Conservation (phyloP, 2,888 invertebrate species). For the Acanthosepion esculentum region DNA sequence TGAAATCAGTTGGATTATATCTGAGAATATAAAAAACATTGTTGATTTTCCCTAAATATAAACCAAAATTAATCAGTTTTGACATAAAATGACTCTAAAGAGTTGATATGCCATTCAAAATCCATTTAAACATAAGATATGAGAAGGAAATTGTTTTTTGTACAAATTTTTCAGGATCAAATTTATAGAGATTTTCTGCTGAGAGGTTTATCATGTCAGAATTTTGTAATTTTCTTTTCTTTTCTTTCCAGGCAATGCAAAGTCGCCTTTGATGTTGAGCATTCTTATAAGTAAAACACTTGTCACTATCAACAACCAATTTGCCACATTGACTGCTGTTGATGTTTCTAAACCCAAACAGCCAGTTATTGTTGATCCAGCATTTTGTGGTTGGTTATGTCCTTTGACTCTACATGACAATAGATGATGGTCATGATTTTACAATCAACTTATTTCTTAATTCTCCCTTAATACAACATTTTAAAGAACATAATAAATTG, state of each 20-base stretch:
- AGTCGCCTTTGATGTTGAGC: neutral
- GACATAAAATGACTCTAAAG: too few species aligned
- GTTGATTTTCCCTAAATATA: too few species aligned
- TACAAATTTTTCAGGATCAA: too few species aligned
- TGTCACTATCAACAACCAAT: neutral
- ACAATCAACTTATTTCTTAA: neutral
- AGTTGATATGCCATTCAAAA: too few species aligned
- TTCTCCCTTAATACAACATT: neutral
- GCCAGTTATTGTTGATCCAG: neutral
- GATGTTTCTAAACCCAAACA: neutral
- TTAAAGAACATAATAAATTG: conserved; percentile 1
- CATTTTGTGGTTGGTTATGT: neutral
- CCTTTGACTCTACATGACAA: neutral
- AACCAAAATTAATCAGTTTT: too few species aligned
- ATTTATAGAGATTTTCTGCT: too few species aligned
- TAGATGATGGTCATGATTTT: neutral
- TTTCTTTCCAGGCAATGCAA: conserved; percentile 41
- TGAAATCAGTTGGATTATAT: too few species aligned
- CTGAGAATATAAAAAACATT: too few species aligned
- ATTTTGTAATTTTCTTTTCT: neutral
- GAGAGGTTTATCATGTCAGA: too few species aligned
- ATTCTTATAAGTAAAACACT: neutral
- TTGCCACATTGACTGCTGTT: neutral
- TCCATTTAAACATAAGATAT: too few species aligned
- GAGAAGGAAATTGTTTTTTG: too few species aligned